phyloP scores from a whole-genome alignment of 2,113 vertebrate genomes.

The Cephalopholis sonnerati region DNA sequence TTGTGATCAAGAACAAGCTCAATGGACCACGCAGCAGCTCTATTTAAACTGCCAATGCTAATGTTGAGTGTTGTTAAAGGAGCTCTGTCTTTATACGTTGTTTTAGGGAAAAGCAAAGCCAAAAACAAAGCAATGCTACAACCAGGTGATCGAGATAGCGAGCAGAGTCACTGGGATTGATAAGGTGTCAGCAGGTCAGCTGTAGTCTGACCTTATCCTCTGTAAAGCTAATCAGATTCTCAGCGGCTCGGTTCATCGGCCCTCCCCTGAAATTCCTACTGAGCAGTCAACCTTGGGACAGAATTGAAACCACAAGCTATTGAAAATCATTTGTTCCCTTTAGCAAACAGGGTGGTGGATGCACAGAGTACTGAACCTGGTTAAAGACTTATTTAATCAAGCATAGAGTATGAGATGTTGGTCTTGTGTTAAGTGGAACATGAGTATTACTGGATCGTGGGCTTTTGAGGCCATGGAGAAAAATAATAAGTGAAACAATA shows the following conservation, averaged over 20 bases:
- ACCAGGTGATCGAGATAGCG: conserved; percentile 2
- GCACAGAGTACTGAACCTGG: background rate
- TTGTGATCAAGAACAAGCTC: background rate
- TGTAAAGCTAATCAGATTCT: conserved; percentile 50
- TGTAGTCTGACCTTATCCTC: conserved; percentile 60
- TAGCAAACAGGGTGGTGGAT: conserved; percentile 17
- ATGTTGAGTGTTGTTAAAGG: background rate
- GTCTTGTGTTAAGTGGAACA: background rate
- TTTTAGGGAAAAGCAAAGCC: background rate
- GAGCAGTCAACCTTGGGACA: conserved; percentile 53
- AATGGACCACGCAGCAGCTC: background rate
- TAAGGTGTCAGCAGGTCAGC: conserved; percentile 47
- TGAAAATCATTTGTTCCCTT: conserved; percentile 72
- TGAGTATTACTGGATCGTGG: background rate
- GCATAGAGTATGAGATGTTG: background rate
- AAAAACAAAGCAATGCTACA: background rate
- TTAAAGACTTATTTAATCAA: conserved; percentile 7
- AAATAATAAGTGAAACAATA: background rate
- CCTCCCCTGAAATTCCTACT: conserved; percentile 42
- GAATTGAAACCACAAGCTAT: conserved; percentile 41
- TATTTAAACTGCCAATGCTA: background rate
- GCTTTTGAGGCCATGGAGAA: background rate
- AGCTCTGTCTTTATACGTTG: background rate
- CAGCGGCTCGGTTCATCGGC: conserved; percentile 3
- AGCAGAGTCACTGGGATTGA: conserved; percentile 47